Base-by-base conservation (phyloP, 2,888 invertebrate genomes). In the Empis livida region DNA sequence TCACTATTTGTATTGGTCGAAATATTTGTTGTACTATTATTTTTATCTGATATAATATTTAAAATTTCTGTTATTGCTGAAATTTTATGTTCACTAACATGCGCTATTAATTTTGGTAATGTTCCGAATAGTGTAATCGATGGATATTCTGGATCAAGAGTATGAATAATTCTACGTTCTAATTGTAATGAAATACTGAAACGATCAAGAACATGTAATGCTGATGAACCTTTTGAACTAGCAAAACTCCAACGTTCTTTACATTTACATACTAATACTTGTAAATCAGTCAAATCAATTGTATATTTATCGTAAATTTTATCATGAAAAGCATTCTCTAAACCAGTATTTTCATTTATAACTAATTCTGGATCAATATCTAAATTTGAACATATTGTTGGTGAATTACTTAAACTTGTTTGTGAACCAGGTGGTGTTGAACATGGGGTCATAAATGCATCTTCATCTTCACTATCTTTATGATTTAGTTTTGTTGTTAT, bases 191-290 rank as follows among this genome's bases (percentile, higher is more conserved):
- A 74, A 52, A 82, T 81, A 61, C 76, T 80, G 67, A 88, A 87
- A 58, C 82, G 73, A 61, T 91, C 90, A 32, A 96, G 72, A 27
- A 95, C 78, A 61, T 95, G 94, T 55, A 93, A 72, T 44, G 81
- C 79, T 1, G 92, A 92, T 11, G 88, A 83, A 37, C 84, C 84
- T 64, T 87, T 83, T 17, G 84, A 77, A 59, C 89, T 84, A 3
- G 91, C 91, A 61, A 86, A 86, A 58, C 85, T 82, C 87, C 91
- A 92, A 67, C 89, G 87, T 62, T 94, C 93, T 53, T 84, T 83
- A 32, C 84, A 85, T 63, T 84, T 83, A 1, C 92, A 92, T 43
- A 93, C 86, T 54, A 96, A 70, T 45, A 95, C 82, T 71, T 95
- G 91, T 55, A 84, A 69, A 58, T 91, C 89, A 44, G 83, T 84